Percentiles rank a stretch among this genome's conserved stretches.
phyloP scores from a whole-genome alignment of 2,888 invertebrate genomes.

The Argyresthia goedartella region DNA sequence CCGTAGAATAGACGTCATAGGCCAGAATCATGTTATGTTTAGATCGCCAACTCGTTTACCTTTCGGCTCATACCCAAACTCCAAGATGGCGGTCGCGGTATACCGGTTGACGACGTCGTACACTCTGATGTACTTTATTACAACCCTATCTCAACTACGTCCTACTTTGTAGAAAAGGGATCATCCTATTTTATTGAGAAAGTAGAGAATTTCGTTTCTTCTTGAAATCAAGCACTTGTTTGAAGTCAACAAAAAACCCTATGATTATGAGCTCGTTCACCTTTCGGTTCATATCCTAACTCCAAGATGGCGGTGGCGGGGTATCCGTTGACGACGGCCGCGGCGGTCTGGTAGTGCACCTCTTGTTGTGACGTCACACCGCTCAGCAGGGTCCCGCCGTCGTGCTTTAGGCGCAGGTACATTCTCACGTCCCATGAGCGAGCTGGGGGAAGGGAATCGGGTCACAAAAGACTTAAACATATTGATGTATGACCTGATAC shows the following conservation, averaged over 20 bases:
- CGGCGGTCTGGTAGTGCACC: constrained; percentile 25
- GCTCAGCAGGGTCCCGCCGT: constrained; percentile 27
- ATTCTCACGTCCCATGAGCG: constrained; percentile 27
- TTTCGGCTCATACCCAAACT: no score
- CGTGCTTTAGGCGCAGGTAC: constrained; percentile 31
- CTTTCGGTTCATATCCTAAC: constrained; percentile 34
- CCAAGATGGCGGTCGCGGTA: no score
- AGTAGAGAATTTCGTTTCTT: no score
- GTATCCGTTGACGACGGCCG: constrained; percentile 36
- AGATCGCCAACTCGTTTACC: no score
- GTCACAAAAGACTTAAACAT: neutral
- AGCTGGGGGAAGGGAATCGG: constrained; percentile 19
- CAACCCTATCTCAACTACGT: no score
- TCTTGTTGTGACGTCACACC: constrained; percentile 38
- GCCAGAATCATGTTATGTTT: no score
- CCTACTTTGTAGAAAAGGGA: no score
- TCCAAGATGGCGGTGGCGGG: constrained; percentile 42
- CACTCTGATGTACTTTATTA: no score
- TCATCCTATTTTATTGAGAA: no score
- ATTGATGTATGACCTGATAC: neutral
- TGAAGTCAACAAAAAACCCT: neutral
- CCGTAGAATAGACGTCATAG: no score
- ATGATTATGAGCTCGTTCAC: constrained; percentile 21
- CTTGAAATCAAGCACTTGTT: neutral
- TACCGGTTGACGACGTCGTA: no score